These are phyloP conservation scores for Bradypodion pumilum DNA, from an alignment of 2,797 vertebrate genomes.

Conservation along the genomic window DNA sequence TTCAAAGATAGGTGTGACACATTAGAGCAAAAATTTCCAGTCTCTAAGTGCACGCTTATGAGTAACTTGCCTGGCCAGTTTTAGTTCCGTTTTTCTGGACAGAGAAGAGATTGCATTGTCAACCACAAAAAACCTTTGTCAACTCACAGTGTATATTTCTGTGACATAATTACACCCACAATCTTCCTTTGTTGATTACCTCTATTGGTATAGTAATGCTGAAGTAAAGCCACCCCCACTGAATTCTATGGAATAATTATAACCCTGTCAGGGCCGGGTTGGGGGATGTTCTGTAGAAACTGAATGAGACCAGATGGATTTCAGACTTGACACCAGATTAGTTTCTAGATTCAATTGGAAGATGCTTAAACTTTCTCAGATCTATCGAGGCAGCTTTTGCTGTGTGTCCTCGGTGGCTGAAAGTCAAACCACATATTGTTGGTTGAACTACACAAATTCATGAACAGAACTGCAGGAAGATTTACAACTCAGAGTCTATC, in stretches of 20 bases:
- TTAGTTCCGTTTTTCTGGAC: slow-evolving; percentile 76
- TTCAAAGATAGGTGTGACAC: slow-evolving; percentile 63
- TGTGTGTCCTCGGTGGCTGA: no score
- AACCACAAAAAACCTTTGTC: slow-evolving; percentile 42
- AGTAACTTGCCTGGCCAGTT: slow-evolving; percentile 51
- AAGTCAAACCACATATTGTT: no score
- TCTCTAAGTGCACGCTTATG: slow-evolving; percentile 17
- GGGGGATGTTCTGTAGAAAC: background rate
- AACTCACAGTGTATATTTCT: slow-evolving; percentile 59
- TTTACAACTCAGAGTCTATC: no score
- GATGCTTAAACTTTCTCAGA: background rate
- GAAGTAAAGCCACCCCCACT: background rate
- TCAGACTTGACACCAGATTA: background rate
- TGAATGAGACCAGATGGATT: background rate
- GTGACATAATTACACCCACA: slow-evolving; percentile 65
- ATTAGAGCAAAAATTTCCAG: slow-evolving; percentile 68
- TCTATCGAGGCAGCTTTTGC: background rate
- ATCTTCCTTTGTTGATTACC: slow-evolving; percentile 49
- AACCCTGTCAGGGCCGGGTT: background rate
- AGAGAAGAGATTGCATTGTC: slow-evolving; percentile 54
- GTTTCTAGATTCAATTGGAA: background rate
- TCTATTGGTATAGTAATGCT: background rate
- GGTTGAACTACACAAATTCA: no score
- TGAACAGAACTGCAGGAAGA: no score
- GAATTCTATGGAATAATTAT: slow-evolving; percentile 5